Evolutionary conservation across 2,888 invertebrate species (phyloP).

Genomic region (Kryphioiulus occultus): DNA sequence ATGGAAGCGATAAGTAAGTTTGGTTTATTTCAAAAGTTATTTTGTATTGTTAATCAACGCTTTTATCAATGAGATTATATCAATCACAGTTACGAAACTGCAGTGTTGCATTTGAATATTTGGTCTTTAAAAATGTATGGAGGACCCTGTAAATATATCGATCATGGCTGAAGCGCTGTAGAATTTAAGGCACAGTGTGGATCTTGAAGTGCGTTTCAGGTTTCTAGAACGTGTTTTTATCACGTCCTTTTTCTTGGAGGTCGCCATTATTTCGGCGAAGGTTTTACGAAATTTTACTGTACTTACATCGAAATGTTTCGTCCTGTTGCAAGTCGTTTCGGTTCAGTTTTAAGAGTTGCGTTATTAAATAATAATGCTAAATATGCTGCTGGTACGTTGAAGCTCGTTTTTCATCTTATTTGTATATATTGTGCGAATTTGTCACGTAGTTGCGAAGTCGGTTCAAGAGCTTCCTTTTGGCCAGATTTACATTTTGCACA

Average conservation of each 20-base stretch:
- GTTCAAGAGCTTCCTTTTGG: background rate
- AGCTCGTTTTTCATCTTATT: background rate
- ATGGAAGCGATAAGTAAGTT: too few species aligned
- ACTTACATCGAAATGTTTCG: slow-evolving; percentile 46
- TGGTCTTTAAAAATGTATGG: background rate
- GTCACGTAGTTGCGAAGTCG: background rate
- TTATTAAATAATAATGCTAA: background rate
- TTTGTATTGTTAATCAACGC: too few species aligned
- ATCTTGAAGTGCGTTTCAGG: background rate
- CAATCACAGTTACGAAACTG: too few species aligned
- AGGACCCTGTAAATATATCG: background rate
- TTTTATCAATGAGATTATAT: too few species aligned
- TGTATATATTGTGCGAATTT: background rate
- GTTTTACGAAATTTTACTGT: background rate
- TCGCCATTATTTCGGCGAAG: slow-evolving; percentile 22
- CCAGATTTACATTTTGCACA: background rate
- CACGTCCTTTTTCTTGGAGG: slow-evolving; percentile 26
- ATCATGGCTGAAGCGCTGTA: background rate
- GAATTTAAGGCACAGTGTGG: background rate
- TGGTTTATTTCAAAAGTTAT: too few species aligned
- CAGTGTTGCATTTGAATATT: too few species aligned
- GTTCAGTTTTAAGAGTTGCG: background rate
- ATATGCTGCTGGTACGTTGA: background rate
- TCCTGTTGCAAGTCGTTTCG: slow-evolving; percentile 42
- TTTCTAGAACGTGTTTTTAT: background rate